Evolutionary conservation across 1,140 invertebrate genomes (phyloP).

Genomic region (Chlorops oryzae): DNA sequence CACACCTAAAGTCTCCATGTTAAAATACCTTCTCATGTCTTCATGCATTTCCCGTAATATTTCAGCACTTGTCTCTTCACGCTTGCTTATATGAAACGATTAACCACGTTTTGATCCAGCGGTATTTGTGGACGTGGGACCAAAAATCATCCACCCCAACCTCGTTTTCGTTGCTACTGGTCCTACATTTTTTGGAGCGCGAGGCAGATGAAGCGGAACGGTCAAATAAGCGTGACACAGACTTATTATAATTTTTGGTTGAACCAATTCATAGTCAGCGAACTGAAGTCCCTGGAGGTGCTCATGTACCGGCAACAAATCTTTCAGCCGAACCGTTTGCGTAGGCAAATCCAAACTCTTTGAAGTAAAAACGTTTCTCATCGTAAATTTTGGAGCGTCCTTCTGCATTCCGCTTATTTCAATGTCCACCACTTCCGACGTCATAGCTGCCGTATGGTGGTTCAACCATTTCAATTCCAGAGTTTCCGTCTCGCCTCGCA

Average conservation of each 20-base stretch:
- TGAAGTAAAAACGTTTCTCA: too few relatives aligned
- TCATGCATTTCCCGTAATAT: too few relatives aligned
- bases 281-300: background rate
- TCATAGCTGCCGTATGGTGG: background rate
- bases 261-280: background rate
- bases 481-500: background rate
- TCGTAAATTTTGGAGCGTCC: too few relatives aligned
- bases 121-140: too few relatives aligned
- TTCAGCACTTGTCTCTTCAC: slow-evolving; percentile 1
- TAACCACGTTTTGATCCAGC: too few relatives aligned
- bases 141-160: too few relatives aligned
- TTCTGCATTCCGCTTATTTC: background rate
- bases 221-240: slow-evolving; percentile 4
- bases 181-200: background rate
- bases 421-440: background rate
- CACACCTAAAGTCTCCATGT: too few relatives aligned
- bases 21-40: too few relatives aligned
- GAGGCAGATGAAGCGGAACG: background rate
- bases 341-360: too few relatives aligned
- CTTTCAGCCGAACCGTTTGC: too few relatives aligned
- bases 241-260: slow-evolving; percentile 3
- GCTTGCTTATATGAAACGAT: too few relatives aligned
- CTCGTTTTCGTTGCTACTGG: too few relatives aligned
- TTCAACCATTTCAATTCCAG: background rate
- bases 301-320: background rate